phyloP scores from a whole-genome alignment of 2,113 vertebrate species.

The Xenopus borealis region DNA sequence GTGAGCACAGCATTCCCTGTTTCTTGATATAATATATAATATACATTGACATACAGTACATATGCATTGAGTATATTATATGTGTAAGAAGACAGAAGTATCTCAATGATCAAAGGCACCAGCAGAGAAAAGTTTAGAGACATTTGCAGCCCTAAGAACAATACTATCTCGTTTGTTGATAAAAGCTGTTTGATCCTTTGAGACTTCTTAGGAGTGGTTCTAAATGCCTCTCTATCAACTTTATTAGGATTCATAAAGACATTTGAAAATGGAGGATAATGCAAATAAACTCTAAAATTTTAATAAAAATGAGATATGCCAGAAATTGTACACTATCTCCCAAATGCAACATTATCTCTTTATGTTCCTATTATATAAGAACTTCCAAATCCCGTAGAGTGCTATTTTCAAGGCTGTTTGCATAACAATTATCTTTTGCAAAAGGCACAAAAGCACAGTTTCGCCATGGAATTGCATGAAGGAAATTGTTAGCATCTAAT shows the following conservation, averaged over 20 bases:
- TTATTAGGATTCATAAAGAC: not conserved
- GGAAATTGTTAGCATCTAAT: slow-evolving; percentile 35
- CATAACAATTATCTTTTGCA: slow-evolving; percentile 20
- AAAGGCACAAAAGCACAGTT: slow-evolving; percentile 4
- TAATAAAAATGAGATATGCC: not conserved
- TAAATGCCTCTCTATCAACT: not conserved
- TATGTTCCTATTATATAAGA: not conserved
- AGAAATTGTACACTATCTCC: not conserved
- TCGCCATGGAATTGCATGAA: slow-evolving; percentile 24
- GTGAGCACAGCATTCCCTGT: too few species aligned
- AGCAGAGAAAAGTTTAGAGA: too few species aligned
- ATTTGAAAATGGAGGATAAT: not conserved
- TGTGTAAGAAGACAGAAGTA: too few species aligned
- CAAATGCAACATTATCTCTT: not conserved
- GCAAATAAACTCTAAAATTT: not conserved
- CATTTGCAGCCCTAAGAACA: too few species aligned
- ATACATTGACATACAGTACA: too few species aligned
- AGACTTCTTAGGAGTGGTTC: not conserved
- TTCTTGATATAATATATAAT: too few species aligned
- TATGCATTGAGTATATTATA: too few species aligned
- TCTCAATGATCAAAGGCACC: too few species aligned
- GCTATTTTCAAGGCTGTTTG: slow-evolving; percentile 11
- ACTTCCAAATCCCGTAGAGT: slow-evolving; percentile 1
- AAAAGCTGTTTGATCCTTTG: too few species aligned
- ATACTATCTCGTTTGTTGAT: too few species aligned